phyloP scores from a whole-genome alignment of 1,140 invertebrate species.

The Acromyrmex heyeri region DNA sequence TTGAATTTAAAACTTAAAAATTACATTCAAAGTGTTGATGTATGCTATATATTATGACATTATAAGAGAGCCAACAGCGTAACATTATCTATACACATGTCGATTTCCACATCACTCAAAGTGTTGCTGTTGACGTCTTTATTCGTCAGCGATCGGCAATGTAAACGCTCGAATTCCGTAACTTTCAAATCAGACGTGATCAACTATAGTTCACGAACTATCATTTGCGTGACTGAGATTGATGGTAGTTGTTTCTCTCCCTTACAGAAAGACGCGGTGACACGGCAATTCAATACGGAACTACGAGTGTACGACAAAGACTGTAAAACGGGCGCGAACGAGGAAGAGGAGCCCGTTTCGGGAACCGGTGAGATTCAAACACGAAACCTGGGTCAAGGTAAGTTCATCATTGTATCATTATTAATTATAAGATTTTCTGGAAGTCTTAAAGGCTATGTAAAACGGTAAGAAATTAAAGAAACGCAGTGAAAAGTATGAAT shows the following conservation, averaged over 20 bases:
- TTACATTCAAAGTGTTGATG: too few species aligned
- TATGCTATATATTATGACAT: neutral
- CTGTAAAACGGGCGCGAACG: constrained; percentile 34
- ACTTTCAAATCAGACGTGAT: constrained; percentile 43
- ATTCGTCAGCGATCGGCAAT: constrained; percentile 42
- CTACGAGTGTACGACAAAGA: neutral
- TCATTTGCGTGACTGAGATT: constrained; percentile 63
- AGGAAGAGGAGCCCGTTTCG: constrained; percentile 39
- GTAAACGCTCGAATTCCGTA: neutral
- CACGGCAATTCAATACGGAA: constrained; percentile 9
- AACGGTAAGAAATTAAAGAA: neutral
- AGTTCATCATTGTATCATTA: constrained; percentile 13
- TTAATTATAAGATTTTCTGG: neutral
- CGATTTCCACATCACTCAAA: constrained; percentile 23
- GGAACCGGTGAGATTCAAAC: constrained; percentile 64
- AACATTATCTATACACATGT: neutral
- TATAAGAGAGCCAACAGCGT: neutral
- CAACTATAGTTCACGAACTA: constrained; percentile 51
- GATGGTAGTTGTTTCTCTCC: constrained; percentile 64
- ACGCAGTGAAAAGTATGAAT: neutral
- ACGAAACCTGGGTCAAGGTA: constrained; percentile 70
- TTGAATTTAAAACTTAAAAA: neutral
- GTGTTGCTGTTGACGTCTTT: constrained; percentile 38
- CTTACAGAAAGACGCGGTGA: constrained; percentile 48
- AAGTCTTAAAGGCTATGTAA: neutral